Percentiles rank a stretch among this genome's conserved stretches.
Evolutionary conservation across 2,888 invertebrate genomes (phyloP).

Genomic region (Dorcus hopei): DNA sequence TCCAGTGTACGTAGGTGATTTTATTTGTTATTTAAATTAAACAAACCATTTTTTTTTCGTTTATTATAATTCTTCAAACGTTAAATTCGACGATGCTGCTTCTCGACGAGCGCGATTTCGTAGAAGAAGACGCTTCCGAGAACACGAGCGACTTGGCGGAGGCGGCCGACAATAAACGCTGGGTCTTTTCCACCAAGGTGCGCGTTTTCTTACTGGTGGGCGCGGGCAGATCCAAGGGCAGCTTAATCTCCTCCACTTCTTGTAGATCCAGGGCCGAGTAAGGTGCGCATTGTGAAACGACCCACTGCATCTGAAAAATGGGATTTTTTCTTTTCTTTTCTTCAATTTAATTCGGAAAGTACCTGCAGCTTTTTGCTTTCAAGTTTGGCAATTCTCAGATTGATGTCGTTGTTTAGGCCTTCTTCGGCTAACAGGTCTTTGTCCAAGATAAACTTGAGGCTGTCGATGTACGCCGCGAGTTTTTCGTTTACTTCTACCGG

Average conservation of each 20-base stretch:
- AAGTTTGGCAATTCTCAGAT: conserved; percentile 52
- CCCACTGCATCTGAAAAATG: conserved; percentile 50
- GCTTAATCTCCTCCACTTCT: conserved; percentile 50
- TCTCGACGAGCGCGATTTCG: conserved; percentile 38
- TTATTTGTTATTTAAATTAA: too few species aligned
- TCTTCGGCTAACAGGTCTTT: conserved; percentile 46
- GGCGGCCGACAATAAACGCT: conserved; percentile 36
- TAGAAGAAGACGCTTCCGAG: conserved; percentile 37
- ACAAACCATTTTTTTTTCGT: too few species aligned
- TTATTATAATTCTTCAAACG: not conserved
- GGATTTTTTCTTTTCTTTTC: not conserved
- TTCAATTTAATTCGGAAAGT: not conserved
- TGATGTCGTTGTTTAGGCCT: conserved; percentile 53
- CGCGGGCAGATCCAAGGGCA: conserved; percentile 42
- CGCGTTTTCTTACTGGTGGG: conserved; percentile 36
- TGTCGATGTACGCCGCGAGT: conserved; percentile 13
- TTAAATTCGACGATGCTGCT: conserved; percentile 41
- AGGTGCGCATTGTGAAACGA: conserved; percentile 57
- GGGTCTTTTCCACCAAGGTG: conserved; percentile 34
- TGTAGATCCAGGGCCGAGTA: conserved; percentile 55
- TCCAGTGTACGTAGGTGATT: too few species aligned
- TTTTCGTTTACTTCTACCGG: conserved; percentile 14
- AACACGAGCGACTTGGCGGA: conserved; percentile 36
- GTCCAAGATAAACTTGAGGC: conserved; percentile 29
- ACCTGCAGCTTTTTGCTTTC: conserved; percentile 42